Evolutionary conservation across 2,113 vertebrate genomes (phyloP), one percentile per base, ranked within the genome.

Genomic region (Aphyosemion australe): DNA sequence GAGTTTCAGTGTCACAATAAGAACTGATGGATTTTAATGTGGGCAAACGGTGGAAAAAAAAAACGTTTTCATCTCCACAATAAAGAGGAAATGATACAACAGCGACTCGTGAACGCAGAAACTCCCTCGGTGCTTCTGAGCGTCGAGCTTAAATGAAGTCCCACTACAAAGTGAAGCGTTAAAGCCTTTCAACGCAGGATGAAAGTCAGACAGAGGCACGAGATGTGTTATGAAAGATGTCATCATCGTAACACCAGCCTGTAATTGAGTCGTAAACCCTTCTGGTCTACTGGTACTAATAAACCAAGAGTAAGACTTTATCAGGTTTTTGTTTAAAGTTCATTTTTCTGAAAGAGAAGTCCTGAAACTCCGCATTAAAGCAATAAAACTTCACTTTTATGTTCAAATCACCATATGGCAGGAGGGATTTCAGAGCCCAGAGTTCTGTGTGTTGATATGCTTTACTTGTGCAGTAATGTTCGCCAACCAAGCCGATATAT

Each of bases 151-250:
- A 93, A 93, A 92, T 78, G 80, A 91, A 93, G 94, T 91, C 92
- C 88, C 87, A 89, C 90, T 88, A 90, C 89, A 91, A 93, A 94
- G 91, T 86, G 69, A 34, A 75, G 87, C 88, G 90, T 92, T 91
- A 93, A 92, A 93, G 88, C 79, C 88, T 89, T 73, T 90, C 76
- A 89, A 89, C 71, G 83, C 82, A 73, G 92, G 88, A 90, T 85
- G 89, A 90, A 88, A 85, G 90, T 90, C 76, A 89, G 79, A 92
- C 51, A 41, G 56, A 60, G 18, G 41, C 47, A 14, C 32, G 42
- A 61, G 65, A 66, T 47, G 49, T 8, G 45, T 65, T 43, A 0
- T 13, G 42, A 55, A 67, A 46, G 34, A 43, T 68, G 73, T 70
- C 62, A 6, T 64, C 76, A 72, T 65, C 48, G 59, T 16, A 37